Percentiles rank a stretch among this genome's conserved stretches.
Conservation (phyloP, 2,888 invertebrate species). For the Drosophila pseudotalamancana region DNA sequence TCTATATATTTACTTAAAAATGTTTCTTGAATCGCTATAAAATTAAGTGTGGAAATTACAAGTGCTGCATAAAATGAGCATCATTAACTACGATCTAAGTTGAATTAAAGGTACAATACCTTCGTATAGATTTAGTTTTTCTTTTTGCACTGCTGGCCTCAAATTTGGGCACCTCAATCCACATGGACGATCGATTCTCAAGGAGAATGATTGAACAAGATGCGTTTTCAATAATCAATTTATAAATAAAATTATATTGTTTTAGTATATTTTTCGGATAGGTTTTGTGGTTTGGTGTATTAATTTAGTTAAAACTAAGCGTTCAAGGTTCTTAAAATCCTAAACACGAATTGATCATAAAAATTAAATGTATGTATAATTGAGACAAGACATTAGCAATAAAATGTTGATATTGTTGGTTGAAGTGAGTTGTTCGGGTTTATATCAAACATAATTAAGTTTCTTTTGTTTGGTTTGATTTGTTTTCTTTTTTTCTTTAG, state of each 20-base stretch:
- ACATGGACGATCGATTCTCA: slow-evolving; percentile 19
- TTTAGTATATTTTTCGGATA: slow-evolving; percentile 54
- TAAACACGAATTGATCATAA: slow-evolving; percentile 72
- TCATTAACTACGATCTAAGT: slow-evolving; percentile 37
- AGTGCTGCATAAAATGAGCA: slow-evolving; percentile 33
- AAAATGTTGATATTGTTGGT: slow-evolving; percentile 39
- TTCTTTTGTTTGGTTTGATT: slow-evolving; percentile 20
- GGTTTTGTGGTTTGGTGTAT: slow-evolving; percentile 49
- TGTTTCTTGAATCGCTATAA: slow-evolving; percentile 45
- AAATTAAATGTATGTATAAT: slow-evolving; percentile 58
- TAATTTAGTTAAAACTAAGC: slow-evolving; percentile 77
- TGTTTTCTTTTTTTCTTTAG: slow-evolving; percentile 16
- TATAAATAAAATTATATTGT: slow-evolving; percentile 53
- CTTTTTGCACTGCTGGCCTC: slow-evolving; percentile 12
- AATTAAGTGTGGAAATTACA: slow-evolving; percentile 50
- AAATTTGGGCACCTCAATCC: slow-evolving; percentile 8
- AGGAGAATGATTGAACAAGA: slow-evolving; percentile 18
- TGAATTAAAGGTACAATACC: slow-evolving; percentile 52
- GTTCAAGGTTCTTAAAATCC: slow-evolving; percentile 73
- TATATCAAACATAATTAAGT: slow-evolving; percentile 32
- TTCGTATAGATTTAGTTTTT: slow-evolving; percentile 11
- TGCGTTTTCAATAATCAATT: slow-evolving; percentile 42
- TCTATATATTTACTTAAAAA: slow-evolving; percentile 49
- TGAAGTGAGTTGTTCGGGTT: slow-evolving; percentile 38
- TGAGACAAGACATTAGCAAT: slow-evolving; percentile 56